Evolutionary conservation across 1,140 invertebrate genomes (phyloP).

Genomic region (Eulimnadia texana): DNA sequence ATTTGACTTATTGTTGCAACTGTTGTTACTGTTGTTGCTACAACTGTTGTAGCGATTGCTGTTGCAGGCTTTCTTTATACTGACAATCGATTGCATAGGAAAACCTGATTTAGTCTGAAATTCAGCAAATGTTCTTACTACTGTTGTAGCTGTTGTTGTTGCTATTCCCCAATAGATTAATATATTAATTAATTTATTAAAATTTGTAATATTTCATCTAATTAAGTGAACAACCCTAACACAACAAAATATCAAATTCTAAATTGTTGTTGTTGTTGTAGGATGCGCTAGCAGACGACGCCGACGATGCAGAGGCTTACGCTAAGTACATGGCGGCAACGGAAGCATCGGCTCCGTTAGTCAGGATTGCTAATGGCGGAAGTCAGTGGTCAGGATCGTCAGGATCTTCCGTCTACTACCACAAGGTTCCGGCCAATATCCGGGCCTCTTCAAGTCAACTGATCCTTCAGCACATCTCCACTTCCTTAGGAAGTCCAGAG

Average conservation of each 20-base stretch:
- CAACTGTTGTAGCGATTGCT: no score
- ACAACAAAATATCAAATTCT: background rate
- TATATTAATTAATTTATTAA: no score
- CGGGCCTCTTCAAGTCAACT: background rate
- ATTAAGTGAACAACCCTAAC: background rate
- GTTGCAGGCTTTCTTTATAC: no score
- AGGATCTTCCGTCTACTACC: background rate
- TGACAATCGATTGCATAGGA: no score
- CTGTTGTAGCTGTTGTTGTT: no score
- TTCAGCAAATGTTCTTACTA: no score
- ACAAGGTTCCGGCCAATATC: background rate
- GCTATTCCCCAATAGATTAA: no score
- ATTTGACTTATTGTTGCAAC: no score
- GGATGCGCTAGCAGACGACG: slow-evolving; percentile 11
- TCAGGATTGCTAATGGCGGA: background rate
- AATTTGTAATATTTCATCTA: no score
- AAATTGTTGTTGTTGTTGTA: background rate
- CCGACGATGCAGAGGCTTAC: slow-evolving; percentile 11
- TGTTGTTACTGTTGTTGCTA: no score
- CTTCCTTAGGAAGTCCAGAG: background rate
- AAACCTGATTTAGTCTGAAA: no score
- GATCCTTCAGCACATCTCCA: background rate
- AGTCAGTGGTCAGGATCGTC: background rate
- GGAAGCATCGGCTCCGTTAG: slow-evolving; percentile 13
- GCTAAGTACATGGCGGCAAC: slow-evolving; percentile 16